phyloP scores from a whole-genome alignment of 1,140 invertebrate species.

The Prorops nasuta region DNA sequence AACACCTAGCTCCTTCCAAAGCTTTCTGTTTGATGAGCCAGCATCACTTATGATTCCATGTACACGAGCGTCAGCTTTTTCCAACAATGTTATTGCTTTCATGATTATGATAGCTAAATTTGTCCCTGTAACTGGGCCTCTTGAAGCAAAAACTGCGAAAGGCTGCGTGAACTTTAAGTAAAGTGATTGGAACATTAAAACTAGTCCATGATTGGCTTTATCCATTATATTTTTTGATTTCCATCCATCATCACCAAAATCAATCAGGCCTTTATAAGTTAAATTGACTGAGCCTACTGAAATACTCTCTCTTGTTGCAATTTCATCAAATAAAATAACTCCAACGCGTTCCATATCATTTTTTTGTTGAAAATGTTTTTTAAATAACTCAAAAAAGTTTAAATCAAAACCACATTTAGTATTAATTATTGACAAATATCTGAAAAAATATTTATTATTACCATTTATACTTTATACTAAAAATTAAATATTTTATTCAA shows the following conservation, averaged over 20 bases:
- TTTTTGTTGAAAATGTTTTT: constrained; percentile 8
- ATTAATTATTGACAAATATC: constrained; percentile 5
- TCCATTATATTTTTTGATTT: not conserved
- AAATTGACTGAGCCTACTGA: constrained; percentile 6
- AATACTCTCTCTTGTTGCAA: constrained; percentile 8
- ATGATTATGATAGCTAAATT: not conserved
- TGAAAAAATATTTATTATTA: not conserved
- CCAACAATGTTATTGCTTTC: not conserved
- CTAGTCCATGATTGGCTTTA: constrained; percentile 22
- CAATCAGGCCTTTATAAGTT: constrained; percentile 7
- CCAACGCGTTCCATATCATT: constrained; percentile 10
- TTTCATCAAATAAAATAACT: constrained; percentile 14
- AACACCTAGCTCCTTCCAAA: not conserved
- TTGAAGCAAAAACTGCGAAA: constrained; percentile 19
- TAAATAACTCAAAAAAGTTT: too few relatives aligned
- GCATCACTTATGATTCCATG: not conserved
- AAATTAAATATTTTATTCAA: not conserved
- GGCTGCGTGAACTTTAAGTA: constrained; percentile 15
- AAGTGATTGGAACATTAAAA: constrained; percentile 22
- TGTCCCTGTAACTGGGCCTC: not conserved
- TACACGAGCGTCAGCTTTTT: not conserved
- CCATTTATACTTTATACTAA: not conserved
- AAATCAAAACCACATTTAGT: constrained; percentile 21
- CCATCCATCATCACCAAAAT: constrained; percentile 13
- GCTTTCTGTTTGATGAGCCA: not conserved